Conservation (phyloP, 1,140 invertebrate genomes). For the Venturia canescens region DNA sequence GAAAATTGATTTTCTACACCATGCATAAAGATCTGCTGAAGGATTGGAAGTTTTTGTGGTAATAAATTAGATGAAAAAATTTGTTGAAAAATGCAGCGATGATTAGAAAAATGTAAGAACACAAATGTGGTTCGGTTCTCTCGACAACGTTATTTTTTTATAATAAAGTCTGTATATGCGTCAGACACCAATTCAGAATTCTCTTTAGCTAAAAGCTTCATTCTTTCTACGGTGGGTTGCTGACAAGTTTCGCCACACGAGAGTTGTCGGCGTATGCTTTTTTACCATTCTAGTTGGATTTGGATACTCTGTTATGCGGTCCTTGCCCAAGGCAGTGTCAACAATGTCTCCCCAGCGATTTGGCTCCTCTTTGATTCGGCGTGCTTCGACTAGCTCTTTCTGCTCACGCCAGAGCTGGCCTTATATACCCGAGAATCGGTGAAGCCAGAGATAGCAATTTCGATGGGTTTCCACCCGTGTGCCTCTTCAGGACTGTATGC, state of each 20-base stretch:
- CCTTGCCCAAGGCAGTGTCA: conserved; percentile 22
- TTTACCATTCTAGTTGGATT: not conserved
- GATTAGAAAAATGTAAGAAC: no score
- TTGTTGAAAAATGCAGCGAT: no score
- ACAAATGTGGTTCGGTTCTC: no score
- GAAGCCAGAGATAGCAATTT: conserved; percentile 16
- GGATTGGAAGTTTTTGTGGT: no score
- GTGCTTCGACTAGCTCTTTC: not conserved
- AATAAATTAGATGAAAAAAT: no score
- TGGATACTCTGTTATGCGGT: conserved; percentile 30
- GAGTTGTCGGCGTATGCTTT: no score
- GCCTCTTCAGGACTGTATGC: not conserved
- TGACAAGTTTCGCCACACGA: not conserved
- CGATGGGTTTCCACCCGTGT: conserved; percentile 1
- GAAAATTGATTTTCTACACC: no score
- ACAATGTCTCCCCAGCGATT: conserved; percentile 20
- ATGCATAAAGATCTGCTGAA: no score
- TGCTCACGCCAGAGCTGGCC: not conserved
- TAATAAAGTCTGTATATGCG: no score
- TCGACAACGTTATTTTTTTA: no score
- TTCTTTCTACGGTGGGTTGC: not conserved
- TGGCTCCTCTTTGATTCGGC: conserved; percentile 13
- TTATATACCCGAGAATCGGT: not conserved
- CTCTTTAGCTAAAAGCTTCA: not conserved
- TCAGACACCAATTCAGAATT: not conserved